Evolutionary conservation across 2,888 invertebrate genomes (phyloP).

Genomic region (Cosmorhoe ocellata): DNA sequence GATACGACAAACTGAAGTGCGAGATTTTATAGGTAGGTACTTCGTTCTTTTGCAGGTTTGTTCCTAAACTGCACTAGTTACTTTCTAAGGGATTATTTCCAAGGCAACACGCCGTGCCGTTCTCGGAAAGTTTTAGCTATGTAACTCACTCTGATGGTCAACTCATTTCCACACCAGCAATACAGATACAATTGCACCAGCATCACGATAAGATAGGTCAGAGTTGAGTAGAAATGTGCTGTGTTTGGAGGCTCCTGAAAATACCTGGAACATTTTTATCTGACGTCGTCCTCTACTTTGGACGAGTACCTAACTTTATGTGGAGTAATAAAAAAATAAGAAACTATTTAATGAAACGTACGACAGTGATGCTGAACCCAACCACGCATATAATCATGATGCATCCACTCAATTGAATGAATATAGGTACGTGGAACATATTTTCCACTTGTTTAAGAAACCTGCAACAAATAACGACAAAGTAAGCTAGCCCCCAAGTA

Average conservation of each 20-base stretch:
- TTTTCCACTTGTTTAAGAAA: slow-evolving; percentile 18
- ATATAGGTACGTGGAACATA: slow-evolving; percentile 6
- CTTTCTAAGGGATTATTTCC: no score
- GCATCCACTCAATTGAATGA: slow-evolving; percentile 47
- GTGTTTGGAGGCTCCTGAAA: slow-evolving; percentile 11
- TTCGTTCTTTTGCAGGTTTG: no score
- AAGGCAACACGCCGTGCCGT: no score
- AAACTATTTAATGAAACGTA: neutral
- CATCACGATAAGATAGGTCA: slow-evolving; percentile 1
- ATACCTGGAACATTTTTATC: no score
- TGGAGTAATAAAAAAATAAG: neutral
- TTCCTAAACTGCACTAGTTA: no score
- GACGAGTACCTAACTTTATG: no score
- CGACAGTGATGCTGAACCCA: neutral
- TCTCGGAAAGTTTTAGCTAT: no score
- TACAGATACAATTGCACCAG: slow-evolving; percentile 27
- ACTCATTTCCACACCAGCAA: slow-evolving; percentile 14
- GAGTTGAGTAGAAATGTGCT: slow-evolving; percentile 4
- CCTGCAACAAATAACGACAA: slow-evolving; percentile 23
- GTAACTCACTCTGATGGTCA: slow-evolving; percentile 1
- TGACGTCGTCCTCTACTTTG: no score
- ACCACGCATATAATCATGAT: slow-evolving; percentile 61
- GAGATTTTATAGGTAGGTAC: no score
- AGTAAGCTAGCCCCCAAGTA: no score
- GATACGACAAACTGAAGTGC: no score